These are phyloP conservation scores for Acipenser oxyrinchus DNA, from an alignment of 2,797 vertebrate genomes.

Conservation along the genomic window DNA sequence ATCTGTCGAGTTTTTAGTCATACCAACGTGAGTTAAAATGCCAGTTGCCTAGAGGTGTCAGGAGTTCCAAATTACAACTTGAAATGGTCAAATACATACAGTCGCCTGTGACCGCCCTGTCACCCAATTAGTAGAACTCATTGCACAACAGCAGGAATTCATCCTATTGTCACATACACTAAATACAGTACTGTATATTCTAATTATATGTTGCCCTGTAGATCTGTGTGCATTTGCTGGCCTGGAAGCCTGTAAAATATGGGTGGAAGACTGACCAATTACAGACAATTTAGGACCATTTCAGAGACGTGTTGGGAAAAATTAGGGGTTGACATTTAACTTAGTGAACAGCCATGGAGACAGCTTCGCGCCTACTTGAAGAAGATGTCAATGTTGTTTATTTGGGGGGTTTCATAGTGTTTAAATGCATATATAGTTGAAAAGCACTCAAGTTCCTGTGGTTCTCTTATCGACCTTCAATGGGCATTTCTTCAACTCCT, in stretches of 20 bases:
- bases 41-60: conserved; percentile 36
- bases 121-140: conserved; percentile 10
- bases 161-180: conserved; percentile 2
- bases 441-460: conserved; percentile 4
- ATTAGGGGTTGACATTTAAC: conserved; percentile 6
- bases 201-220: background rate
- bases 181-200: conserved; percentile 5
- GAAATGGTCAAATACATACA: conserved; percentile 39
- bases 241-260: conserved; percentile 9
- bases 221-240: background rate
- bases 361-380: background rate
- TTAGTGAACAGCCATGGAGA: conserved; percentile 4
- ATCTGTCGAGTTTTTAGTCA: no score
- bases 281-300: conserved; percentile 13
- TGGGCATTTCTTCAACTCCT: conserved; percentile 8
- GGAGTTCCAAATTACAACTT: conserved; percentile 38
- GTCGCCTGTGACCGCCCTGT: conserved; percentile 19
- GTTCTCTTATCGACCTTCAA: conserved; percentile 4
- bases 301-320: conserved; percentile 1
- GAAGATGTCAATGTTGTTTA: conserved; percentile 7
- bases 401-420: background rate
- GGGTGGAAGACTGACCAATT: conserved; percentile 10
- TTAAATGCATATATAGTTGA: conserved; percentile 8
- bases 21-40: no score
- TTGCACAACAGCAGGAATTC: background rate